Conservation (phyloP, 1,140 invertebrate species). For the Palaemon carinicauda region DNA sequence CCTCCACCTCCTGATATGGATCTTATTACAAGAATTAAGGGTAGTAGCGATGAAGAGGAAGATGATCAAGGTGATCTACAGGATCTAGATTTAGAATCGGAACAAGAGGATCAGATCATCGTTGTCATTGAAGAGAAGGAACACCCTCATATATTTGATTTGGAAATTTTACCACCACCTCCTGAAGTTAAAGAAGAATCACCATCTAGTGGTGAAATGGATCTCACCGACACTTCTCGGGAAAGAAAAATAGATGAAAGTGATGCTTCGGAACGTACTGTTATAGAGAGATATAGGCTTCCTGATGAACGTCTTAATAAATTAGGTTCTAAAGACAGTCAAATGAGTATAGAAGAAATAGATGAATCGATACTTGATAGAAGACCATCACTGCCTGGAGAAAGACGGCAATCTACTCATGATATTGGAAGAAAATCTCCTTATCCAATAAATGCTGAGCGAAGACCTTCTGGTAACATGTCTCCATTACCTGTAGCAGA, state of each 20-base stretch:
- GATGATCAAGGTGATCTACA: slow-evolving; percentile 45
- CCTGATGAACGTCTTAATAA: slow-evolving; percentile 57
- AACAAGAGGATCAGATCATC: slow-evolving; percentile 60
- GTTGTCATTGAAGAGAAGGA: slow-evolving; percentile 57
- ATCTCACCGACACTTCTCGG: slow-evolving; percentile 41
- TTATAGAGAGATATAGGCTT: slow-evolving; percentile 53
- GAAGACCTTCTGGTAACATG: slow-evolving; percentile 18
- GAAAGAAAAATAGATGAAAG: slow-evolving; percentile 58
- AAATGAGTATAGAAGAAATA: slow-evolving; percentile 59
- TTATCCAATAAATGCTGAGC: slow-evolving; percentile 25
- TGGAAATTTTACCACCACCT: slow-evolving; percentile 50
- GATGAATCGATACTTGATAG: slow-evolving; percentile 56
- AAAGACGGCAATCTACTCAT: slow-evolving; percentile 46
- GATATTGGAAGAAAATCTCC: slow-evolving; percentile 54
- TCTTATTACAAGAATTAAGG: slow-evolving; percentile 65
- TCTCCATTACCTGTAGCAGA: slow-evolving; percentile 34
- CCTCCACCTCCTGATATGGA: slow-evolving; percentile 68
- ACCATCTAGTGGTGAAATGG: slow-evolving; percentile 57
- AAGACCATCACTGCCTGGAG: slow-evolving; percentile 34
- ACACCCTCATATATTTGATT: slow-evolving; percentile 51
- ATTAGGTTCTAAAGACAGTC: slow-evolving; percentile 57
- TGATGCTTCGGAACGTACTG: slow-evolving; percentile 56
- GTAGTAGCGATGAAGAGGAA: slow-evolving; percentile 62
- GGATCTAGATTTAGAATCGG: slow-evolving; percentile 61
- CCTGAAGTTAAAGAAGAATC: slow-evolving; percentile 58